Conservation (phyloP, 2,113 vertebrate genomes). For the Albula glossodonta region DNA sequence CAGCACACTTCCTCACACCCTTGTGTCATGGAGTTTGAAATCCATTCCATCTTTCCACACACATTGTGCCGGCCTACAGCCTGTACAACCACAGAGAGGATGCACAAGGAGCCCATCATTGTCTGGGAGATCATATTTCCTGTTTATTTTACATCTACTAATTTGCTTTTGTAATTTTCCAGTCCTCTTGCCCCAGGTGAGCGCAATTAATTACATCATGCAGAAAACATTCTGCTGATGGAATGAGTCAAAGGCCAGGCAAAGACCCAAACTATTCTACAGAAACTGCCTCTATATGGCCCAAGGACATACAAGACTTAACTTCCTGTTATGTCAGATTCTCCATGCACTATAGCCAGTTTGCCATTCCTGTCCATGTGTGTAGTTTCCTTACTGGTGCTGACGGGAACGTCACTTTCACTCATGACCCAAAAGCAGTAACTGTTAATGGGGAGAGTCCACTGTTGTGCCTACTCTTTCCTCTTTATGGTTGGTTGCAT, state of each 20-base stretch:
- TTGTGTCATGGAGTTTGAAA: background rate
- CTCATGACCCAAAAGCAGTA: background rate
- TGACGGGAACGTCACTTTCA: background rate
- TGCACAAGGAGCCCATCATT: background rate
- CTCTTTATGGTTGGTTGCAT: conserved; percentile 5
- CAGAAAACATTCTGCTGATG: background rate
- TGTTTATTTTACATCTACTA: background rate
- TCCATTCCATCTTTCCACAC: background rate
- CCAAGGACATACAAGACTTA: background rate
- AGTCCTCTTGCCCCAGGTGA: background rate
- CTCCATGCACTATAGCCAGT: background rate
- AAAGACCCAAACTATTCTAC: background rate
- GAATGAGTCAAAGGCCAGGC: background rate
- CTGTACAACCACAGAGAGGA: background rate
- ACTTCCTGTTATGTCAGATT: background rate
- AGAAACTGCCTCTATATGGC: background rate
- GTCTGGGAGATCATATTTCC: background rate
- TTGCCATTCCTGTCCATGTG: background rate
- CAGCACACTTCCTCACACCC: background rate
- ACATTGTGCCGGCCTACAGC: background rate
- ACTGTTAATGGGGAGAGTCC: background rate
- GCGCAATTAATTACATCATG: background rate
- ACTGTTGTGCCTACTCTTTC: background rate
- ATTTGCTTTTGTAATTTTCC: background rate
- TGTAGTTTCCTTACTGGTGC: background rate